A percentile compares a stretch with the other conserved stretches of the same genome.
Evolutionary conservation across 2,113 vertebrate genomes (phyloP).

Genomic region (Egretta garzetta): DNA sequence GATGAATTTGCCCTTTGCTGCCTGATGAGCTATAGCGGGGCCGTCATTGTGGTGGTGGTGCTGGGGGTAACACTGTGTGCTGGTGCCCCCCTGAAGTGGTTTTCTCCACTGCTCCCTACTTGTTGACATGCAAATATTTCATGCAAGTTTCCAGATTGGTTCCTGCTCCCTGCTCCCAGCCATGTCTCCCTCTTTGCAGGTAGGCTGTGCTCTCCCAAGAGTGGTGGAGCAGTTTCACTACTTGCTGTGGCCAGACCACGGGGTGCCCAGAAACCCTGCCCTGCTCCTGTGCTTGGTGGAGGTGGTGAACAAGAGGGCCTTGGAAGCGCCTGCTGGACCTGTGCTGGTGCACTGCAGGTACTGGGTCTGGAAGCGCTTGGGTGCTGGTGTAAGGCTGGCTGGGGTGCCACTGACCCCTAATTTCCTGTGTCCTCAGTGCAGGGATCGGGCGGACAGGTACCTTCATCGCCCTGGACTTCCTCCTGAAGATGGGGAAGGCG

Average conservation of each 20-base stretch:
- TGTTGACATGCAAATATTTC: background rate
- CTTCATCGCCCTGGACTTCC: conserved; percentile 65
- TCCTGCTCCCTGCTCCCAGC: background rate
- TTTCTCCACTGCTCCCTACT: background rate
- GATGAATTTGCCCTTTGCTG: background rate
- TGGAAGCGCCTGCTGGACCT: background rate
- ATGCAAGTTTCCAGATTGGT: background rate
- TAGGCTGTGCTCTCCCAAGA: conserved; percentile 40
- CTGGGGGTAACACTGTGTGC: background rate
- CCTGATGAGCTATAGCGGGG: background rate
- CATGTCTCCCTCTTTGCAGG: background rate
- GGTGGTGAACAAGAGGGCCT: background rate
- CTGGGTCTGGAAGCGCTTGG: fast-evolving
- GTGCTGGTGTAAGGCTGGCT: background rate
- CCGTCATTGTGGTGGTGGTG: background rate
- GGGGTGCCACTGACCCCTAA: fast-evolving
- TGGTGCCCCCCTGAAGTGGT: background rate
- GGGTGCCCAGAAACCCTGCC: conserved; percentile 46
- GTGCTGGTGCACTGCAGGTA: conserved; percentile 74
- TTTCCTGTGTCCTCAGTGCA: conserved; percentile 31
- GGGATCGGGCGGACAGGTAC: conserved; percentile 70
- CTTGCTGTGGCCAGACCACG: conserved; percentile 63
- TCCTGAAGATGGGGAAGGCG: conserved; percentile 60
- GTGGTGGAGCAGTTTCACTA: conserved; percentile 65
- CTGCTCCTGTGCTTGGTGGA: conserved; percentile 55